Evolutionary conservation across 2,113 vertebrate species (phyloP).

Genomic region (Oxyura jamaicensis): DNA sequence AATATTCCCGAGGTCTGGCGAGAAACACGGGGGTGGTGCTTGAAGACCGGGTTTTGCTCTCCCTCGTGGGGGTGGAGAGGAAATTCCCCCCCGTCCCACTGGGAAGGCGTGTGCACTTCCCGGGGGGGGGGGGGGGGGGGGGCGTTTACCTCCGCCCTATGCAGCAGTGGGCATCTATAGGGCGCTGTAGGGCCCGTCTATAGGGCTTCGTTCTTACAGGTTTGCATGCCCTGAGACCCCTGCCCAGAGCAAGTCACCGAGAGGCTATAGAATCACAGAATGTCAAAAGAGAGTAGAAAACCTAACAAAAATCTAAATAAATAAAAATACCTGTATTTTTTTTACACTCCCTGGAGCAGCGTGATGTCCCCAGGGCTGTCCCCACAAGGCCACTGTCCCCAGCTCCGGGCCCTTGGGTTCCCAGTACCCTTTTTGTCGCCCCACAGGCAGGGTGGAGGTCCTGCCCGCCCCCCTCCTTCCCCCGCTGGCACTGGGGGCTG

Average conservation of each 20-base stretch:
- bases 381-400: not conserved
- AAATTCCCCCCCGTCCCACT: not conserved
- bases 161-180: not conserved
- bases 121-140: too few species aligned
- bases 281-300: not conserved
- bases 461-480: not conserved
- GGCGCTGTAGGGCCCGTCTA: not conserved
- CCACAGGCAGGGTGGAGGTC: fast-evolving
- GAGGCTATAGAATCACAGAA: too few species aligned
- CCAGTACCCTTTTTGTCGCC: not conserved
- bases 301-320: not conserved
- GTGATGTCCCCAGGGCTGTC: not conserved
- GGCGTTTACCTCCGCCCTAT: not conserved
- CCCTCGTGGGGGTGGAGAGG: not conserved
- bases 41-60: not conserved
- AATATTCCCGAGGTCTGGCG: not conserved
- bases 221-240: not conserved
- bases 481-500: too few species aligned
- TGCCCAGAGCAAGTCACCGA: not conserved
- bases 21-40: not conserved
- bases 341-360: not conserved
- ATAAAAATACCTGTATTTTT: not conserved
- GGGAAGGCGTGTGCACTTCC: not conserved
- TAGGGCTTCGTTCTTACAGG: not conserved
- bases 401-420: not conserved